Evolutionary conservation across 1,140 invertebrate genomes (phyloP), one percentile per base, ranked within the genome.

Genomic region (Drosophila lowei): DNA sequence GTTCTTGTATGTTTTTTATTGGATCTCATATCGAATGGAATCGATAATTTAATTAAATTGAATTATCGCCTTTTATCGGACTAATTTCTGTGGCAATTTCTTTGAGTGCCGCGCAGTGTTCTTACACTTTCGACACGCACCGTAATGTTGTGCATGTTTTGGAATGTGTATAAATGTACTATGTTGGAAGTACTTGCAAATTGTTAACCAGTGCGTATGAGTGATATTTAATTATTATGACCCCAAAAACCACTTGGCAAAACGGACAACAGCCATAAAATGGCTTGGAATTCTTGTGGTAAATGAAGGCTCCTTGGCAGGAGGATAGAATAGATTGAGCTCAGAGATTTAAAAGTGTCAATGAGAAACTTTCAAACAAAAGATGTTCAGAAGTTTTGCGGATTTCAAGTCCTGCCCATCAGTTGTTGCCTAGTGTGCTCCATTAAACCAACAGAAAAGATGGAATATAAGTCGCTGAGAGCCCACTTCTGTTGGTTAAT

Each of bases 221-320:
- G 77, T 81, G 66, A 86, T 88, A 86, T 86, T 72, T 81, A 72
- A 72, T 78, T 86, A 72, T 81, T 60, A 72, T 85, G 68, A 68
- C 72, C 68, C 52, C 28, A 57, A n/a, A 57, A 38, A 47, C 18
- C 25, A 25, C 44, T 11, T 28, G 9, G 1, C 15, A 16, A 38
- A 38, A 13, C 11, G 34, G 11, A 38, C 34, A 38, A 38, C 34
- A 38, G 34, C 9, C 34, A 38, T 38, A 38, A 11, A 38, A 38
- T 38, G 3, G 11, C 34, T 13, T 11, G 3, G 0, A 38, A 13
- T 38, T 38, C 11, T 38, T 38, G 34, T 4, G 34, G 11, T 38
- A 13, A 38, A 13, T 38, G 11, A 38, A 38, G 34, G 11, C 23
- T 25, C 23, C 23, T 5, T 25, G 4, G 23, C 34, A 38, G 4